Base-by-base conservation (phyloP, 2,888 invertebrate genomes). In the Pachycephus smyrnensis region DNA sequence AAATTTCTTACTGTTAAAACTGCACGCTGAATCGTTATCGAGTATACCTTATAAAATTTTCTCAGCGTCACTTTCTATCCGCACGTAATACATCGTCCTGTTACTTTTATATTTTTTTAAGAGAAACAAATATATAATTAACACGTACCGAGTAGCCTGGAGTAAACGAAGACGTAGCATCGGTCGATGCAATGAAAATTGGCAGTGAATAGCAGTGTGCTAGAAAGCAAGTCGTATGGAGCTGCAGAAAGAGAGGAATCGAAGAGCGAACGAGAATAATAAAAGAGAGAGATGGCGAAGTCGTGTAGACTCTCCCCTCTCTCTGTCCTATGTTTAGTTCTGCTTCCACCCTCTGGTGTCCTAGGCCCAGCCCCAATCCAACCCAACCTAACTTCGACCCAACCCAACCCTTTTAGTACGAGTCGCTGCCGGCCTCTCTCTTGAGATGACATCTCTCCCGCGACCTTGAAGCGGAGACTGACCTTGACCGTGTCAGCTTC, bases 401-500 rank as follows among this genome's bases (percentile, higher is more conserved):
- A 15, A 31, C 71, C 71, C 36, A 12, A 33, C 74, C 74, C 30
- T 33, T 23, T 30, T 23, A 1, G 33, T 74, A 36, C 74, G 71
- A 71, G 23, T 30, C 36, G 37, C 23, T n/a, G 6, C 74, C 30
- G 69, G 75, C 74, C 80, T 85, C 85, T 84, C 86, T 85, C 86
- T 82, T 83, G 89, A 88, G 89, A 89, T 89, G 90, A 89, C 90
- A 89, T 90, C 88, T 89, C 87, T 80, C 82, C 77, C 82, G 86
- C 88, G 89, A 90, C 90, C 90, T 90, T 90, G 89, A 86, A 85
- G 83, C 83, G 74, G 82, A 80, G 86, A 80, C 86, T 90, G 90
- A 90, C 90, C 90, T 90, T 90, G 90, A 90, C 90, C 90, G 90
- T 88, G 90, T 89, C 89, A 88, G 85, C 78, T 55, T 55, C 55